Evolutionary conservation across 2,888 invertebrate species (phyloP), one percentile per base, ranked within the genome.

Genomic region (Drosophila pullipes): DNA sequence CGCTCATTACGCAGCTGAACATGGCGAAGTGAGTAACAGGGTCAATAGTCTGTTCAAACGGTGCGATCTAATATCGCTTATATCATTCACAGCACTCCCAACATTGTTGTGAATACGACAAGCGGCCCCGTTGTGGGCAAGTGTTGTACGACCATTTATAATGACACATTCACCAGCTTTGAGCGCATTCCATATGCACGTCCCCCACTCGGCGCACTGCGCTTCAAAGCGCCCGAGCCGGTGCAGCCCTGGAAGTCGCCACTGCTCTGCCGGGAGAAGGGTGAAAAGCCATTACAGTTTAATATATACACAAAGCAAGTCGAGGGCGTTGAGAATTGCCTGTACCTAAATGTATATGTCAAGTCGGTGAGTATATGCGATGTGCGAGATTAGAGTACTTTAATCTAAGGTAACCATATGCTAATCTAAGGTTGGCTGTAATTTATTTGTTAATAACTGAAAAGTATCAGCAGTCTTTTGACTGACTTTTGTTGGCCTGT

Each of bases 281-380:
- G 91, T 66, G 93, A 84, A 9, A 84, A 91, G 50, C 93, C 93
- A 28, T 72, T 93, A 49, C 93, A 94, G 69, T 86, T 74, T 28
- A 91, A 93, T 75, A 69, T 86, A 3, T 74, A 91, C 16, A 82
- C 91, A n/a, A 83, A 93, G 25, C 59, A 81, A 10, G 70, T 82
- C n/a, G 79, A 87, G 6, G 95, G 95, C 4, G 89, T 92, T 6
- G 95, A 95, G 86, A 94, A 95, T 76, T 95, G 95, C 69, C 89
- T 95, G 1, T 94, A 94, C 79, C 82, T 95, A 4, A 95, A 94
- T 89, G 92, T 95, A 0, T 93, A 91, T 59, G 82, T 84, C 1
- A 93, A 91, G 72, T 70, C 90, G 76, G 93, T 93, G 77, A 75
- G 83, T 74, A 18, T 30, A 4, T 18, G 11, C 16, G 3, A n/a